These are phyloP conservation scores for Diorhabda elongata DNA, from an alignment of 1,140 invertebrate genomes.

Conservation along the genomic window DNA sequence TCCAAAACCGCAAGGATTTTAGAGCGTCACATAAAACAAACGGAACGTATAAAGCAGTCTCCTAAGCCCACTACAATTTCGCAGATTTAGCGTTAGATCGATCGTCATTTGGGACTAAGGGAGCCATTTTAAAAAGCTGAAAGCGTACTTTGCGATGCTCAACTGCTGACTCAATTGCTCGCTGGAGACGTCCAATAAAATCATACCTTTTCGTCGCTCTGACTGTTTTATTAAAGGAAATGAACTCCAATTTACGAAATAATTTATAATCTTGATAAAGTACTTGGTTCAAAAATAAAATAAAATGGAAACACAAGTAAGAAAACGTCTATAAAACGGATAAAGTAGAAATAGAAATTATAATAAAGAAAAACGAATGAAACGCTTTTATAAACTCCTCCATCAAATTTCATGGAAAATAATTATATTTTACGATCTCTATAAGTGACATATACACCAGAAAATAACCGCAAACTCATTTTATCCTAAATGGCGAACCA, in stretches of 20 bases:
- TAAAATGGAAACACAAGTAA: too few species aligned
- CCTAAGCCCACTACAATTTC: slow-evolving; percentile 41
- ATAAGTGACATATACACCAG: slow-evolving; percentile 8
- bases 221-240: slow-evolving; percentile 9
- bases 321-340: too few species aligned
- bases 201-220: slow-evolving; percentile 32
- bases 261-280: too few species aligned
- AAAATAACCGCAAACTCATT: slow-evolving; percentile 17
- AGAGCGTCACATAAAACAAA: slow-evolving; percentile 18
- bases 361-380: too few species aligned
- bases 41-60: slow-evolving; percentile 24
- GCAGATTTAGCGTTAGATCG: slow-evolving; percentile 45
- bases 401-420: too few species aligned
- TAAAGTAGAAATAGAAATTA: too few species aligned
- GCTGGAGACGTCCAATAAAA: slow-evolving; percentile 42
- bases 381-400: too few species aligned
- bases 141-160: slow-evolving; percentile 44
- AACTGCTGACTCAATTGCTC: slow-evolving; percentile 36
- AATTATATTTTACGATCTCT: too few species aligned
- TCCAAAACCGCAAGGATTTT: too few species aligned
- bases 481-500: slow-evolving; percentile 16
- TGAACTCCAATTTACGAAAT: slow-evolving; percentile 7
- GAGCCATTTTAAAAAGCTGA: slow-evolving; percentile 47
- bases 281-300: too few species aligned
- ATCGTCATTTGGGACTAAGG: slow-evolving; percentile 47